Conservation (phyloP, 2,888 invertebrate genomes). For the Diaperis boleti region DNA sequence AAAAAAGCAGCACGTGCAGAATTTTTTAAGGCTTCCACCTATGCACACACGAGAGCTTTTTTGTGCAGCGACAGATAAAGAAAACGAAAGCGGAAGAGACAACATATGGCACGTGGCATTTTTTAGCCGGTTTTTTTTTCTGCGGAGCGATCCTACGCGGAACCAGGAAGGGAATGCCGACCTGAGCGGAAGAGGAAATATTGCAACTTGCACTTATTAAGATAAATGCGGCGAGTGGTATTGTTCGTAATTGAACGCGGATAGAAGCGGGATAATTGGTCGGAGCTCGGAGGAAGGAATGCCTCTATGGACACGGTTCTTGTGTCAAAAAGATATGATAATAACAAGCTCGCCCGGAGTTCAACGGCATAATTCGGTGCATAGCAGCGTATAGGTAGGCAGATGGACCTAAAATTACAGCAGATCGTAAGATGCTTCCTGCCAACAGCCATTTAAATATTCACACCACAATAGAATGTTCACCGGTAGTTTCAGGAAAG, state of each 20-base stretch:
- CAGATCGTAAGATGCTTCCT: too few species aligned
- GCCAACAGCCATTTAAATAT: too few species aligned
- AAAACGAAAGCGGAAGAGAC: conserved; percentile 43
- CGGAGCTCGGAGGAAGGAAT: neutral
- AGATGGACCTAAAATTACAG: too few species aligned
- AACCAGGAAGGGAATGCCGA: conserved; percentile 48
- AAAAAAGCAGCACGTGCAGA: conserved; percentile 41
- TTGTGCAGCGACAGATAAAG: conserved; percentile 21
- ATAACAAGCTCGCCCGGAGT: too few species aligned
- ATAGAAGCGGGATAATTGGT: neutral
- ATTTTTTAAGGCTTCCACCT: conserved; percentile 35
- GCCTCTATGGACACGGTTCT: too few species aligned
- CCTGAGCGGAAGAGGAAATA: conserved; percentile 51
- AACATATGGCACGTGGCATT: conserved; percentile 49
- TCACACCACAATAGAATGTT: too few species aligned
- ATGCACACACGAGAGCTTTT: conserved; percentile 30
- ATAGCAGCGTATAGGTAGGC: too few species aligned
- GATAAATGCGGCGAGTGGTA: conserved; percentile 31
- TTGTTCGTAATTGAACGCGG: conserved; percentile 33
- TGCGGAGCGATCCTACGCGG: conserved; percentile 33
- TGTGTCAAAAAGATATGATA: too few species aligned
- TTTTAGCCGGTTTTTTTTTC: conserved; percentile 13
- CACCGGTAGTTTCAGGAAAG: too few species aligned
- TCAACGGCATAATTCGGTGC: too few species aligned
- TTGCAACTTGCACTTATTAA: conserved; percentile 39